These are phyloP conservation scores for Miniopterus natalensis DNA, from an alignment of 2,113 vertebrate species.

Conservation along the genomic window DNA sequence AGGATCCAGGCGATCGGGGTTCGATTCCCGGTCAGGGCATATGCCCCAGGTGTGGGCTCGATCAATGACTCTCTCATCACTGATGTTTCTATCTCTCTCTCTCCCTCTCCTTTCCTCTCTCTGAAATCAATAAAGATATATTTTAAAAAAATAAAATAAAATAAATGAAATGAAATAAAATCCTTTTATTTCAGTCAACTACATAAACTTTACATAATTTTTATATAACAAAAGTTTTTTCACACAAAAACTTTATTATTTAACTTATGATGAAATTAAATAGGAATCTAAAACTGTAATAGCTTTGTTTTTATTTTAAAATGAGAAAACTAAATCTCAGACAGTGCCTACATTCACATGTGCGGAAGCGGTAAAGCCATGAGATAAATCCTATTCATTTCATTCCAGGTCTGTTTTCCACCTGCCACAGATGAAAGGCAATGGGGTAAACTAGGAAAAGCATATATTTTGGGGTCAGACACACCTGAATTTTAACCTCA, in stretches of 20 bases:
- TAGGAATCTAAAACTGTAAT: neutral
- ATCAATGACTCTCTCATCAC: too few species aligned
- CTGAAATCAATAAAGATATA: too few species aligned
- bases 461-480: neutral
- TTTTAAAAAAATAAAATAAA: too few species aligned
- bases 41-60: too few species aligned
- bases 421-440: neutral
- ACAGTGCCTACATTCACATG: neutral
- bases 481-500: neutral
- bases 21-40: too few species aligned
- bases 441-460: neutral
- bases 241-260: neutral
- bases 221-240: neutral
- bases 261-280: slow-evolving; percentile 18
- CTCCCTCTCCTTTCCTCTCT: too few species aligned
- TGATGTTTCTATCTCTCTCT: too few species aligned
- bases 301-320: neutral
- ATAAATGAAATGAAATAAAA: neutral
- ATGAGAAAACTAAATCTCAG: neutral
- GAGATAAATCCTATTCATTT: neutral
- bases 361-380: neutral
- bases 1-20: too few species aligned
- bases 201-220: neutral
- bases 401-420: neutral
- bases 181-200: neutral